A percentile compares a stretch with the other conserved stretches of the same genome.
Evolutionary conservation across 1,140 invertebrate species (phyloP).

Genomic region (Bombus ignitus): DNA sequence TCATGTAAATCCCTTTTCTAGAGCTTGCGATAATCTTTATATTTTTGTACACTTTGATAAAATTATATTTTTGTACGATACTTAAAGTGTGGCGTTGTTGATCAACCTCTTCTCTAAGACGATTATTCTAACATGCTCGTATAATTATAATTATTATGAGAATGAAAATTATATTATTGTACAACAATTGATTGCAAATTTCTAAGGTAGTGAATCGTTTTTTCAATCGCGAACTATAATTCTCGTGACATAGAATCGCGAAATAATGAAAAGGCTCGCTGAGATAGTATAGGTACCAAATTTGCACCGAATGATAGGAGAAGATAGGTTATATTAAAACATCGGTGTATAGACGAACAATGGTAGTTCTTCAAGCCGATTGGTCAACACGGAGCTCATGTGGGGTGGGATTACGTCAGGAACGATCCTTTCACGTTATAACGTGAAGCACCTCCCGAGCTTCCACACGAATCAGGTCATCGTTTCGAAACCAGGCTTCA

Average conservation of each 20-base stretch:
- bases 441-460: conserved; percentile 18
- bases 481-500: neutral
- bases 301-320: neutral
- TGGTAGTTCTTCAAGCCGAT: conserved; percentile 62
- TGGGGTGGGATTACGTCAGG: conserved; percentile 70
- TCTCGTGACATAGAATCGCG: neutral
- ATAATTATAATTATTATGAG: neutral
- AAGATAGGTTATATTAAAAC: conserved; percentile 15
- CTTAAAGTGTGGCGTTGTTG: neutral
- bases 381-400: conserved; percentile 45
- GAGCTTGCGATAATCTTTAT: neutral
- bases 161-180: neutral
- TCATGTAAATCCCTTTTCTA: neutral
- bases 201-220: neutral
- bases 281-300: neutral
- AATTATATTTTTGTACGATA: conserved; percentile 25
- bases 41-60: conserved; percentile 9
- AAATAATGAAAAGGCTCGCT: too few species aligned
- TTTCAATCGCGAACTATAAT: neutral
- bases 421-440: conserved; percentile 65
- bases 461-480: conserved; percentile 68
- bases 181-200: neutral
- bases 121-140: neutral
- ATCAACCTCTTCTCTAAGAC: too few species aligned
- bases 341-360: conserved; percentile 27